Evolutionary conservation across 2,888 invertebrate genomes (phyloP).

Genomic region (Linhomoeus sp.): DNA sequence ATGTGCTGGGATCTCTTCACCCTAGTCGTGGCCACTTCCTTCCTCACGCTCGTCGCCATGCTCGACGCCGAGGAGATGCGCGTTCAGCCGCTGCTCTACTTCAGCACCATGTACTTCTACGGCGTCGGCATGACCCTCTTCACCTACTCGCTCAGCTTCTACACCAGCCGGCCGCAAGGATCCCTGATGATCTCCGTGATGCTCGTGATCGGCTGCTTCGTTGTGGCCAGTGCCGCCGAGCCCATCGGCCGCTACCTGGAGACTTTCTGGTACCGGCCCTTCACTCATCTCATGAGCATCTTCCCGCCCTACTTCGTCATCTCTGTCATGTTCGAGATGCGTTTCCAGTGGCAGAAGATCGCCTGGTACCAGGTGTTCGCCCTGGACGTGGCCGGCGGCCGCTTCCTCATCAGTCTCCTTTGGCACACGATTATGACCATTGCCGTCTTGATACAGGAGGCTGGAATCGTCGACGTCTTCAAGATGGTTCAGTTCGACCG

Average conservation of each 20-base stretch:
- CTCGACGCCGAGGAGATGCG: no score
- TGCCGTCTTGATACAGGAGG: neutral
- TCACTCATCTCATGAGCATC: neutral
- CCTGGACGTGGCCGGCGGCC: neutral
- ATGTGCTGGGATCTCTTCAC: conserved; percentile 48
- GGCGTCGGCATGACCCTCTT: neutral
- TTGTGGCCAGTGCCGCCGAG: neutral
- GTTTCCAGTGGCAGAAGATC: no score
- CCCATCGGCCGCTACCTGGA: neutral
- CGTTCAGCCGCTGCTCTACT: neutral
- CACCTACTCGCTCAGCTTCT: neutral
- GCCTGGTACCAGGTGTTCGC: neutral
- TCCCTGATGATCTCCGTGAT: neutral
- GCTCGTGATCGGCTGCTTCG: neutral
- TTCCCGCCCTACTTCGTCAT: conserved; percentile 4
- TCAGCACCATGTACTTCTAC: neutral
- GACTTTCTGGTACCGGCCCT: neutral
- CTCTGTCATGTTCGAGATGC: neutral
- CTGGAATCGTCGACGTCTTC: neutral
- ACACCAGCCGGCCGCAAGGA: neutral
- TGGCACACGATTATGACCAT: neutral
- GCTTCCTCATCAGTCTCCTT: neutral
- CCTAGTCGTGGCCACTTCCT: no score
- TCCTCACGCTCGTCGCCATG: no score
- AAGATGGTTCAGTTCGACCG: no score